These are phyloP conservation scores for Ciconia maguari DNA, from an alignment of 2,113 vertebrate genomes.

Conservation along the genomic window DNA sequence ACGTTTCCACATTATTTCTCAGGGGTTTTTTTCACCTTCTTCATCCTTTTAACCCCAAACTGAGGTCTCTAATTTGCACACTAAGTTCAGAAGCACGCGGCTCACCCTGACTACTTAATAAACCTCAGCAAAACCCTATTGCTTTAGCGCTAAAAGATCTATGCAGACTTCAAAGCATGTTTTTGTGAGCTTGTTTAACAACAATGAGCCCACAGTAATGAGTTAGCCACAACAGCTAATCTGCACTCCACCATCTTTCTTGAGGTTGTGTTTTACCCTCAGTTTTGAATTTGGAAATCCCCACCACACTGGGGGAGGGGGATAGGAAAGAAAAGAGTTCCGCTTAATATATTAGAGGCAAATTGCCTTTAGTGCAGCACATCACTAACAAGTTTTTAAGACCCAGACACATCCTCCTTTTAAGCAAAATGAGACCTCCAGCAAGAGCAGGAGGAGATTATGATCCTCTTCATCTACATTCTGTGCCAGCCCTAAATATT, in stretches of 20 bases:
- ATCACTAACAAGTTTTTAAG: background rate
- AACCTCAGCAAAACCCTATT: background rate
- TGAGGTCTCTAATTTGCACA: background rate
- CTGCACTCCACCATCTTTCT: background rate
- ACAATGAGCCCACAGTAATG: background rate
- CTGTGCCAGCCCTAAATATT: background rate
- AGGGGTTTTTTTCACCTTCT: background rate
- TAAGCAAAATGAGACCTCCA: background rate
- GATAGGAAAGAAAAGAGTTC: background rate
- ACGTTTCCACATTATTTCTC: background rate
- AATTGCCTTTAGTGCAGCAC: background rate
- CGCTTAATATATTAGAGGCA: background rate
- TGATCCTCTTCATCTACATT: background rate
- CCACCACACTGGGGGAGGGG: fast-evolving
- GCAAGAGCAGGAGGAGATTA: background rate
- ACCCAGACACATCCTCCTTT: background rate
- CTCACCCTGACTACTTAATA: background rate
- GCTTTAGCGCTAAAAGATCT: background rate
- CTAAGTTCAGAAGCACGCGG: background rate
- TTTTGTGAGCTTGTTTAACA: background rate
- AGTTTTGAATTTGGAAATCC: background rate
- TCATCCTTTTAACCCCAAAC: background rate
- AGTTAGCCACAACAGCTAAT: background rate
- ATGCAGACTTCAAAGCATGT: background rate
- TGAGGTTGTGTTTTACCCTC: background rate